Conservation (phyloP, 1,140 invertebrate genomes). For the Leptinotarsa texana region DNA sequence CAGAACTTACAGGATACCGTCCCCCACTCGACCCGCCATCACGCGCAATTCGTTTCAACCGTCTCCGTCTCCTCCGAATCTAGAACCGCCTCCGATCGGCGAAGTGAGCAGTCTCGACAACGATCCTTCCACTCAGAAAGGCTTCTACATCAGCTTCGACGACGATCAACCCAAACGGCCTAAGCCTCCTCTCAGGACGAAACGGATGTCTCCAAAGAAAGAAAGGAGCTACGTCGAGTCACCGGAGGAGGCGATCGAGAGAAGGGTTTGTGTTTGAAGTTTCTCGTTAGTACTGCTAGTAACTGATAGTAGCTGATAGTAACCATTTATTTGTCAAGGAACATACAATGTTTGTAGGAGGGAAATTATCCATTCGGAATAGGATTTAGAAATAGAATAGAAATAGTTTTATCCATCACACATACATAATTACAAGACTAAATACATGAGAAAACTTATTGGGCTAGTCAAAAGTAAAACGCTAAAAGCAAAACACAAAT, state of each 20-base stretch:
- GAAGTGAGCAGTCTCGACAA: constrained; percentile 52
- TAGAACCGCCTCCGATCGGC: constrained; percentile 51
- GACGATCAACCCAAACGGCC: constrained; percentile 83
- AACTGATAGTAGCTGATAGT: background rate
- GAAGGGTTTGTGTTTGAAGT: constrained; percentile 31
- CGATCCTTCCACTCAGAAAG: constrained; percentile 74
- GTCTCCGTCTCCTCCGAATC: constrained; percentile 56
- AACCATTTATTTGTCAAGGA: too few species aligned
- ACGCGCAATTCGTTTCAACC: constrained; percentile 73
- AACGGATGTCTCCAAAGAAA: constrained; percentile 77
- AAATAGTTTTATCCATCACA: too few species aligned
- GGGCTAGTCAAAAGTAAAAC: too few species aligned
- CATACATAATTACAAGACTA: too few species aligned
- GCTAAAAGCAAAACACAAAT: too few species aligned
- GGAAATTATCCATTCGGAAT: too few species aligned
- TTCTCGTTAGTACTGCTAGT: background rate
- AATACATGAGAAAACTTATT: too few species aligned
- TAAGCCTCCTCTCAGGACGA: constrained; percentile 81
- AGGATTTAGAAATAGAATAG: too few species aligned
- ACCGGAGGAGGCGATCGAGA: constrained; percentile 47
- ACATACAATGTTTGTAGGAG: too few species aligned
- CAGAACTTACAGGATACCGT: constrained; percentile 84
- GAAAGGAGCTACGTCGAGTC: constrained; percentile 58
- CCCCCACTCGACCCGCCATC: constrained; percentile 74
- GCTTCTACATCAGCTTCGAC: constrained; percentile 95